Base-by-base conservation (phyloP, 2,113 vertebrate species). In the Myiopsitta monachus region DNA sequence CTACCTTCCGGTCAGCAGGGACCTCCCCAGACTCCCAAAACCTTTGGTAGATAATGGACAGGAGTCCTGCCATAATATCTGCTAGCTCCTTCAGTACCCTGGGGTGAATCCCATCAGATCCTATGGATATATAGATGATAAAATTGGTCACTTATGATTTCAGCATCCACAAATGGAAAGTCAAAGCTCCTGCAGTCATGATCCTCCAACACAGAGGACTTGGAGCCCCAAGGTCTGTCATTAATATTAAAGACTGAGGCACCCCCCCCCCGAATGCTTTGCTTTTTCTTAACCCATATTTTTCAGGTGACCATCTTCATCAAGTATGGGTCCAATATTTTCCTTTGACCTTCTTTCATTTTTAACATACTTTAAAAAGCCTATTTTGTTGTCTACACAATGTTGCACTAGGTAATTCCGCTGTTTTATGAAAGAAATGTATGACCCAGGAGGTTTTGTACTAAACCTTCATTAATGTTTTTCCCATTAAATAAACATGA, bases 1-100 rank as follows among this genome's bases (percentile, higher is more conserved):
- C 39, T 55, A 22, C 2, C 11, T 89, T 79, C 43, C 41, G 73
- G 9, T 9, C 31, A 74, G 12, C 9, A 22, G 17, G 47, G 52
- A 28, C 27, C 15, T 64, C 6, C 18, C 6, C 18, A 73, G 9
- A 54, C 10, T 77, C 8, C 41, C 21, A 47, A 72, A 59, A 63
- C 14, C 17, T 87, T 52, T 77, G 38, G 43, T 23, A 38, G 38
- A 43, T 63, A 27, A 47, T 28, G 77, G n/a, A 44, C 8, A 63
- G 11, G 3, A 4, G 7, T 54, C 8, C 5, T 87, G 21, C 15
- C n/a, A 10, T 49, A 67, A 68, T 0, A 1, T 23, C 21, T 3
- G 1, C 14, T 64, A 54, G 18, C 15, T 72, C 7, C 47, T 78
- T 73, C 24, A n/a, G 31, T 81, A 33, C 30, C 27, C n/a, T 43